These are phyloP conservation scores for Cyclargus thomasi DNA, from an alignment of 1,140 invertebrate species.

Conservation along the genomic window DNA sequence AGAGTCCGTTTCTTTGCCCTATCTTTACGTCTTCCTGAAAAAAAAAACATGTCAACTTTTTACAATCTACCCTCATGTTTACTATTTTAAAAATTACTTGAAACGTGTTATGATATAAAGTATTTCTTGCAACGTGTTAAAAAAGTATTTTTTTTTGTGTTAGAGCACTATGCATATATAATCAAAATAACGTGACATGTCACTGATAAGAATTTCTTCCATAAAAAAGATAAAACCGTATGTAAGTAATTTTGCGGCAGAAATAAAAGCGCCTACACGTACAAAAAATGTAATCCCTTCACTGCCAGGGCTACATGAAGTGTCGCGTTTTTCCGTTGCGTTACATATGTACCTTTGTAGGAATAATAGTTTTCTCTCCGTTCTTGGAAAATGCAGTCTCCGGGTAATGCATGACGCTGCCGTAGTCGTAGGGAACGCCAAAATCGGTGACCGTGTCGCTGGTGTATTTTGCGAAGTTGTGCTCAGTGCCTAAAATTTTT, in stretches of 20 bases:
- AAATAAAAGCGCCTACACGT: too few relatives aligned
- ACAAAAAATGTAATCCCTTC: too few relatives aligned
- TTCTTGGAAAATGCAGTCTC: slow-evolving; percentile 80
- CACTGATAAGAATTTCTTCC: too few relatives aligned
- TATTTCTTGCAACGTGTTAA: too few relatives aligned
- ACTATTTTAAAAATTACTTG: background rate
- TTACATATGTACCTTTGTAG: slow-evolving; percentile 67
- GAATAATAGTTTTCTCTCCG: slow-evolving; percentile 78
- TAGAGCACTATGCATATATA: too few relatives aligned
- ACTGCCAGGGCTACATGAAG: too few relatives aligned
- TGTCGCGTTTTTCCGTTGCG: too few relatives aligned
- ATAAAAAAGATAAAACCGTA: too few relatives aligned
- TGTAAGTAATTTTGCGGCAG: too few relatives aligned
- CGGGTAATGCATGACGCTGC: slow-evolving; percentile 84
- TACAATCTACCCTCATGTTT: slow-evolving; percentile 2
- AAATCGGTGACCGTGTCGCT: slow-evolving; percentile 79
- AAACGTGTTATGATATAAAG: background rate
- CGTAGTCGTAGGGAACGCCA: slow-evolving; percentile 80
- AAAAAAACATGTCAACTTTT: slow-evolving; percentile 19
- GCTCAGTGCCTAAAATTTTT: slow-evolving; percentile 72
- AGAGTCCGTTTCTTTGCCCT: slow-evolving; percentile 80
- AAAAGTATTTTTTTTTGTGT: too few relatives aligned
- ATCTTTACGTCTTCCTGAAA: slow-evolving; percentile 63
- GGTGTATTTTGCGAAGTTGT: slow-evolving; percentile 83
- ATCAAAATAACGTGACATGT: too few relatives aligned